Conservation (phyloP, 2,888 invertebrate genomes). For the Orthosia gracilis region DNA sequence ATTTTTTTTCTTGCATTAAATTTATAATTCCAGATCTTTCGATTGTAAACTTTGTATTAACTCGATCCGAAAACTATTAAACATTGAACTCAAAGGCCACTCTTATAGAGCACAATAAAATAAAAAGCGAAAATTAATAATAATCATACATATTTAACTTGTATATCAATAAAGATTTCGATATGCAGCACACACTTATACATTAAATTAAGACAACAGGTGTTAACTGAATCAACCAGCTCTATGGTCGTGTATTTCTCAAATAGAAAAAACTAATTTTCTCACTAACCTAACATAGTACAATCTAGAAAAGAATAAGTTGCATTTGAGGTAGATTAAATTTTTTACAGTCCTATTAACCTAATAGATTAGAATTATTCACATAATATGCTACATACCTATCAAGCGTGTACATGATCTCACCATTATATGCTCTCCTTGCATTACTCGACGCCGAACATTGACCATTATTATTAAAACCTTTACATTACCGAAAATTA, state of each 20-base stretch:
- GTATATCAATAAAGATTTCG: slow-evolving; percentile 84
- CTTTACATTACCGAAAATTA: slow-evolving; percentile 73
- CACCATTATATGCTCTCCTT: slow-evolving; percentile 76
- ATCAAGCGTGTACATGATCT: slow-evolving; percentile 87
- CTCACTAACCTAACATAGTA: slow-evolving; percentile 89
- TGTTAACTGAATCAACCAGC: slow-evolving; percentile 75
- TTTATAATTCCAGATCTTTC: slow-evolving; percentile 78
- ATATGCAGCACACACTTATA: slow-evolving; percentile 85
- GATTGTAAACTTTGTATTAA: slow-evolving; percentile 66
- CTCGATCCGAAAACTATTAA: slow-evolving; percentile 67
- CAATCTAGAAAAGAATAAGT: slow-evolving; percentile 89
- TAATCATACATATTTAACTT: slow-evolving; percentile 82
- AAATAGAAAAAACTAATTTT: slow-evolving; percentile 82
- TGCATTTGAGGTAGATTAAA: slow-evolving; percentile 90
- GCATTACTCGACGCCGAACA: slow-evolving; percentile 81
- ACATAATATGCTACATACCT: slow-evolving; percentile 83
- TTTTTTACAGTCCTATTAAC: slow-evolving; percentile 91
- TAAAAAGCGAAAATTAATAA: slow-evolving; percentile 78
- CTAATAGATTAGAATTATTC: slow-evolving; percentile 90
- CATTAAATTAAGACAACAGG: slow-evolving; percentile 78
- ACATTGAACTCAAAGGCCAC: slow-evolving; percentile 72
- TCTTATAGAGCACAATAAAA: slow-evolving; percentile 76
- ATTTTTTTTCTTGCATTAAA: slow-evolving; percentile 70
- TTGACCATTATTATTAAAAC: slow-evolving; percentile 72
- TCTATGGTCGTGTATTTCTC: slow-evolving; percentile 80